phyloP scores from a whole-genome alignment of 2,888 invertebrate genomes.

The Oscheius sp. region DNA sequence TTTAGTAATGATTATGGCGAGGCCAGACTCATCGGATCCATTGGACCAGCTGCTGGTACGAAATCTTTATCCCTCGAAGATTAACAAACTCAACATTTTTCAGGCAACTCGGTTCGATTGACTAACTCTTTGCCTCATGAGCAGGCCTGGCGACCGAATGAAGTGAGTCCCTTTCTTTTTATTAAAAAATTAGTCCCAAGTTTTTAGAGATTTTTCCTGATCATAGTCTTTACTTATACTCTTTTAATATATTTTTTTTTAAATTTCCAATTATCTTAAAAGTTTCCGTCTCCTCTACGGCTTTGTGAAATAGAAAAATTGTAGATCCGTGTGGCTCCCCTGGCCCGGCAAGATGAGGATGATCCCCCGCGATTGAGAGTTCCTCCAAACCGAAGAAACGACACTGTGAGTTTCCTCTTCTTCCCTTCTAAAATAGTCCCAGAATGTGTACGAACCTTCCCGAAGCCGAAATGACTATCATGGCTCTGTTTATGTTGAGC shows the following conservation, averaged over 20 bases:
- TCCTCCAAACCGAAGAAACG: slow-evolving; percentile 6
- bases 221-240: not conserved
- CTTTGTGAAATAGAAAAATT: not conserved
- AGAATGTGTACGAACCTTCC: slow-evolving; percentile 5
- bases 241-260: not conserved
- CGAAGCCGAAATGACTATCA: not conserved
- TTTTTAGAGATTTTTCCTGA: not conserved
- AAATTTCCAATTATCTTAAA: too few relatives aligned
- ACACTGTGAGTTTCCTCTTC: too few relatives aligned
- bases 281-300: not conserved
- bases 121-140: not conserved
- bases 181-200: not conserved
- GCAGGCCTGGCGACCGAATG: slow-evolving; percentile 18
- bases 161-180: not conserved
- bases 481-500: slow-evolving; percentile 2
- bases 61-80: not conserved
- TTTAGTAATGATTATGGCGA: slow-evolving; percentile 33
- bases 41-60: slow-evolving; percentile 26
- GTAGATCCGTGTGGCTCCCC: slow-evolving; percentile 20
- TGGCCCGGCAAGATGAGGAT: slow-evolving; percentile 19
- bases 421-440: not conserved
- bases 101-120: slow-evolving; percentile 16
- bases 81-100: not conserved
- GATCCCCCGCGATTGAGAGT: slow-evolving; percentile 3
- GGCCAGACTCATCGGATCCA: slow-evolving; percentile 30